These are phyloP conservation scores for Samia ricini DNA, from an alignment of 1,140 invertebrate species.

Conservation along the genomic window DNA sequence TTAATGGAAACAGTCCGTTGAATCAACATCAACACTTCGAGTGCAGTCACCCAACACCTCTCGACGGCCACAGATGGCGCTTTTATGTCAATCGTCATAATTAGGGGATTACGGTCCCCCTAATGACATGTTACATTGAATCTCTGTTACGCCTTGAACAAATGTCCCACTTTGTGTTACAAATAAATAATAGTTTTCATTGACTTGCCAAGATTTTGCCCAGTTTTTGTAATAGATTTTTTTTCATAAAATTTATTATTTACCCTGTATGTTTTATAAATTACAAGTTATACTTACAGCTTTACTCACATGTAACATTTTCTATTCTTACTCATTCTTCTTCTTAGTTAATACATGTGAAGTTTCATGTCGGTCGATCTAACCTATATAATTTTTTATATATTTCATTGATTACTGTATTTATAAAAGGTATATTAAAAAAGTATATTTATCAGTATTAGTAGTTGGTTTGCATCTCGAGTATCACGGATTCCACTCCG, in stretches of 20 bases:
- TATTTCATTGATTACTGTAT: too few species aligned
- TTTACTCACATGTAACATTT: too few species aligned
- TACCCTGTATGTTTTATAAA: too few species aligned
- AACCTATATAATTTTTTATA: too few species aligned
- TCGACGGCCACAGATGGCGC: conserved; percentile 66
- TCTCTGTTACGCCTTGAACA: conserved; percentile 65
- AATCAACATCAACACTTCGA: conserved; percentile 32
- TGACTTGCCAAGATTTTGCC: conserved; percentile 49
- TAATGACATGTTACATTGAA: conserved; percentile 74
- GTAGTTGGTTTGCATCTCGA: too few species aligned
- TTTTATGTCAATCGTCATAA: conserved; percentile 76
- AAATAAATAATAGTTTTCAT: conserved; percentile 56
- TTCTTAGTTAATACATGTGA: too few species aligned
- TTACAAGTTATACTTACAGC: too few species aligned
- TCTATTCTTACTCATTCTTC: too few species aligned
- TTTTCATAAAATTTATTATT: not conserved
- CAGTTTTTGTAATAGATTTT: conserved; percentile 11
- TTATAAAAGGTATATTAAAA: too few species aligned
- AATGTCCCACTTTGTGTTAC: conserved; percentile 51
- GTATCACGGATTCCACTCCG: too few species aligned
- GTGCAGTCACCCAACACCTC: conserved; percentile 65
- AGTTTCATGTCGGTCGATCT: too few species aligned
- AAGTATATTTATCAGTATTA: too few species aligned
- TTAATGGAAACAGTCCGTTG: not conserved
- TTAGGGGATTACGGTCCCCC: conserved; percentile 71